Conservation (phyloP, 1,140 invertebrate genomes). For the Macrotrachela quadricornifera region DNA sequence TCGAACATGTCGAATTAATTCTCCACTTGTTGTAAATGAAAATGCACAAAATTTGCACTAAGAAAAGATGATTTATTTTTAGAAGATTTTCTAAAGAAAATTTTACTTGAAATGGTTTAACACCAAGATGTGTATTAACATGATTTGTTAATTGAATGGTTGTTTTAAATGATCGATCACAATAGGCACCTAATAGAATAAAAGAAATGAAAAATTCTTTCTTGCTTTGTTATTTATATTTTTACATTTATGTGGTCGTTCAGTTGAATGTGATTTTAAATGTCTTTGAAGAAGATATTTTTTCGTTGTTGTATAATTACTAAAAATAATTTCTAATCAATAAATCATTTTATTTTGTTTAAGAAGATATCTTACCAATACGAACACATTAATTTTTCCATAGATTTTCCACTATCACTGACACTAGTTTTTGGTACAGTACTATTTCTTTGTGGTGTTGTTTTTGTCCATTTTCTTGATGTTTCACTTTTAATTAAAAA, state of each 20-base stretch:
- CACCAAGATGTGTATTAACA: constrained; percentile 2
- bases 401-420: too few species aligned
- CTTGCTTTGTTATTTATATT: constrained; percentile 64
- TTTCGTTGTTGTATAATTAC: constrained; percentile 67
- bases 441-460: too few species aligned
- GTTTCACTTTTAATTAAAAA: constrained; percentile 36
- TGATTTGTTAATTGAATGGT: not conserved
- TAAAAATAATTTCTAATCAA: constrained; percentile 54
- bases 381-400: too few species aligned
- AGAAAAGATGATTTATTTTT: too few species aligned
- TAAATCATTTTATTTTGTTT: constrained; percentile 37
- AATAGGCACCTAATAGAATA: constrained; percentile 4
- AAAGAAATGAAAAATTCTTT: too few species aligned
- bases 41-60: constrained; percentile 43
- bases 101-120: not conserved
- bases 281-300: constrained; percentile 68
- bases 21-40: constrained; percentile 80
- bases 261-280: constrained; percentile 83
- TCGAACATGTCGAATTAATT: constrained; percentile 70
- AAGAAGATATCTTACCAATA: too few species aligned
- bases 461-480: constrained; percentile 42
- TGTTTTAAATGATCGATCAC: constrained; percentile 1
- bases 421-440: too few species aligned
- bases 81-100: too few species aligned
- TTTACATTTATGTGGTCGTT: constrained; percentile 73